Percentiles rank a stretch among this genome's conserved stretches.
phyloP scores from a whole-genome alignment of 2,113 vertebrate species.

The Sturnus vulgaris region DNA sequence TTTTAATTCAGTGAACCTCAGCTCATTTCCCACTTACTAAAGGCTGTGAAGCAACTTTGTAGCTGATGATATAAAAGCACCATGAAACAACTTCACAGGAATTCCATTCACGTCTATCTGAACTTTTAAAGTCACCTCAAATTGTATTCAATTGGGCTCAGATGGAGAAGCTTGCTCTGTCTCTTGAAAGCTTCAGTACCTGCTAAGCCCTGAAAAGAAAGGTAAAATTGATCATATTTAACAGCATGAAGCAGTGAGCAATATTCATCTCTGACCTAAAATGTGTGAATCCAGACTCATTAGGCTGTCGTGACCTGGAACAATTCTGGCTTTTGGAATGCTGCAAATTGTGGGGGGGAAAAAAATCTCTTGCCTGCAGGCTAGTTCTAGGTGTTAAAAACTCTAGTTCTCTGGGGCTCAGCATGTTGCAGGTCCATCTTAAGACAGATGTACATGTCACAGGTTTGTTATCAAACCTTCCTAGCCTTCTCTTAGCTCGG shows the following conservation, averaged over 20 bases:
- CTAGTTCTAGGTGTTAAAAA: not conserved
- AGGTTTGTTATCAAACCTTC: not conserved
- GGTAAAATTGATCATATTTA: constrained; percentile 13
- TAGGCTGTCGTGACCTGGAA: constrained; percentile 15
- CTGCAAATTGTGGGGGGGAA: not conserved
- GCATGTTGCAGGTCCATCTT: not conserved
- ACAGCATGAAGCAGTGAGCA: constrained; percentile 1
- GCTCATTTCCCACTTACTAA: constrained; percentile 34
- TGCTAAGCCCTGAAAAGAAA: constrained; percentile 12
- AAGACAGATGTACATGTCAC: not conserved
- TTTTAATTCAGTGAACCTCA: constrained; percentile 51
- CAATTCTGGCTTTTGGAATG: not conserved
- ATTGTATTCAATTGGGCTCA: constrained; percentile 12
- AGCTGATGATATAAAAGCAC: constrained; percentile 28
- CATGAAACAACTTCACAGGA: constrained; percentile 15
- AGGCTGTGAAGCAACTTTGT: constrained; percentile 44
- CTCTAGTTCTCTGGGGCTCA: not conserved
- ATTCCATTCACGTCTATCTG: not conserved
- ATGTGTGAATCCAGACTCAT: not conserved
- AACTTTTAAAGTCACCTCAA: constrained; percentile 25
- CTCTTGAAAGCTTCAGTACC: not conserved
- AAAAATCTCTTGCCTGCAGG: not conserved
- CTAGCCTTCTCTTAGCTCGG: not conserved
- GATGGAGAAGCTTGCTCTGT: not conserved
- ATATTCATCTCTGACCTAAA: constrained; percentile 8